These are phyloP conservation scores for Lepidochrysops patricia DNA, from an alignment of 2,888 invertebrate genomes.

Conservation along the genomic window DNA sequence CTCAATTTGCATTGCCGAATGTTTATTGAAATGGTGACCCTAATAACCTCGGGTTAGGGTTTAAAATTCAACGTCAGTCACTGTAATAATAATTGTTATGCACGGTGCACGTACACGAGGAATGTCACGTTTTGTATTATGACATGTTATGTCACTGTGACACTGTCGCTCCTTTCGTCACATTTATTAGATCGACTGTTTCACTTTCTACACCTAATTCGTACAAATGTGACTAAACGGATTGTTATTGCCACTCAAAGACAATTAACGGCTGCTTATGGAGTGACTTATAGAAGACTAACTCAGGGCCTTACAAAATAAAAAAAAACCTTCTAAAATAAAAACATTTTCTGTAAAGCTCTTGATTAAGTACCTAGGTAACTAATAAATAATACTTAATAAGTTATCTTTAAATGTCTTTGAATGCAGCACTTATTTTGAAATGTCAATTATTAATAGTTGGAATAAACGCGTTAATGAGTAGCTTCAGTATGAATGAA, in stretches of 20 bases:
- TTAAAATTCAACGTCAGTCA: neutral
- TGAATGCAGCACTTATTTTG: neutral
- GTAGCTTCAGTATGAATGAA: neutral
- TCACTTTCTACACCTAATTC: conserved; percentile 1
- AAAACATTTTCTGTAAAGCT: no score
- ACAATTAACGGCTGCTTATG: no score
- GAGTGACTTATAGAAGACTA: no score
- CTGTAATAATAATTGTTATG: conserved; percentile 18
- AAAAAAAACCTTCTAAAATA: no score
- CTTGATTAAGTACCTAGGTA: no score
- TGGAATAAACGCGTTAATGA: neutral
- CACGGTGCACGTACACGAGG: conserved; percentile 18
- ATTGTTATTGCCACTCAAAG: no score
- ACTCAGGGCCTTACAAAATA: no score
- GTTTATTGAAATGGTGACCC: neutral
- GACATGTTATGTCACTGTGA: conserved; percentile 20
- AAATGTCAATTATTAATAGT: neutral
- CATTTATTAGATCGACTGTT: neutral
- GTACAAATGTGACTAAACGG: neutral
- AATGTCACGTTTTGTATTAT: conserved; percentile 17
- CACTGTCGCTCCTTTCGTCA: conserved; percentile 14
- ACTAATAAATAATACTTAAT: no score
- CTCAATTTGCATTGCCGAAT: neutral
- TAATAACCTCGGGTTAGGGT: neutral
- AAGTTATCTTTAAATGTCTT: no score